Evolutionary conservation across 2,888 invertebrate genomes (phyloP), one percentile per base, ranked within the genome.

Genomic region (Ecdyonurus torrentis): DNA sequence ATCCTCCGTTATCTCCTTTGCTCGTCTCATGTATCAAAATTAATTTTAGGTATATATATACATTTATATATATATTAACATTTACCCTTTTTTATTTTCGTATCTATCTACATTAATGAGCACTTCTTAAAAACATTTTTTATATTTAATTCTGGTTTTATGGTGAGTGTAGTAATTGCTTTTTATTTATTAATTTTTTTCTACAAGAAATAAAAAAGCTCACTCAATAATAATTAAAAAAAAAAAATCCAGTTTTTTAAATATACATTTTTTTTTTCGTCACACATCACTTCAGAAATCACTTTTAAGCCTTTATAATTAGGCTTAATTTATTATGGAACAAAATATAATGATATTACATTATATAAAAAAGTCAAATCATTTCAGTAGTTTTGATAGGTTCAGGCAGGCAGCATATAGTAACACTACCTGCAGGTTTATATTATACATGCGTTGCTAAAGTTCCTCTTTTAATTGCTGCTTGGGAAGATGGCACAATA

Each of bases 401-500:
- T 55, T 55, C 55, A 18, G 55, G 55, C 55, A 20, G 55, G 55
- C 55, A 55, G 55, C 55, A 20, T 5, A 55, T 22, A n/a, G 22
- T 22, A 18, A 7, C 55, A 55, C 55, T 55, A n/a, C 55, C 55
- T n/a, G n/a, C n/a, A n/a, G 55, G 55, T 22, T 55, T 55, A 55
- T 55, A 55, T 80, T 81, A 83, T 78, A 84, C 84, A 71, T 84
- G 83, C 72, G 84, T 84, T 67, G 83, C 84, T 73, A 84, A 76
- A 60, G 82, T 81, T 65, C 82, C 82, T 61, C 83, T 77, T 71
- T 83, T 83, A 61, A 83, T 79, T 67, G 81, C 70, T 61, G 80
- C 78, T 66, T 79, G 77, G 65, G 78, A 77, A 70, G 78, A 81
- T 65, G 82, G 78, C 61, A 79, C 76, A 67, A 80, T 81, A 70